Percentiles rank a stretch among this genome's conserved stretches.
These are phyloP conservation scores for Punctoribates punctum DNA, from an alignment of 2,888 invertebrate genomes.

Conservation along the genomic window DNA sequence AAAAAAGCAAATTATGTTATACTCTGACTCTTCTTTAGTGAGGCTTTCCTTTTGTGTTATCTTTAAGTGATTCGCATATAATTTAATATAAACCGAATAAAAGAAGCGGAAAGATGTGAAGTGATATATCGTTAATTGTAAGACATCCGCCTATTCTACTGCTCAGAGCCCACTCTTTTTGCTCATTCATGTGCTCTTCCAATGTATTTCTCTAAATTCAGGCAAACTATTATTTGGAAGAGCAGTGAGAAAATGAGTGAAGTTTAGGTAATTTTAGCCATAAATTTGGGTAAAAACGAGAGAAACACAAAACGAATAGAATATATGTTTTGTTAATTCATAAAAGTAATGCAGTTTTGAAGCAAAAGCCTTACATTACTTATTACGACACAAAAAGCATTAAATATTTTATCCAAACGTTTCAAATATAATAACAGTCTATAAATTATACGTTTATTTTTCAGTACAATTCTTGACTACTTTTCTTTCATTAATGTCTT, in stretches of 20 bases:
- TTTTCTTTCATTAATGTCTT: conserved; percentile 11
- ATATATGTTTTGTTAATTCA: conserved; percentile 29
- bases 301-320: neutral
- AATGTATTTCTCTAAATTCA: neutral
- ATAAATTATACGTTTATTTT: conserved; percentile 16
- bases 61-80: conserved; percentile 21
- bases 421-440: conserved; percentile 4
- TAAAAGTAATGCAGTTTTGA: neutral
- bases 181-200: neutral
- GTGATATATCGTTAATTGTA: conserved; percentile 33
- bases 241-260: neutral
- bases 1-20: conserved; percentile 6
- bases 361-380: neutral
- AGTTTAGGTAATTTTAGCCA: conserved; percentile 8
- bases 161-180: neutral
- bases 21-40: neutral
- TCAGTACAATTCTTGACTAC: neutral
- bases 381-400: conserved; percentile 15
- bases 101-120: conserved; percentile 29
- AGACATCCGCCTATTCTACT: neutral
- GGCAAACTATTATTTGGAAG: neutral
- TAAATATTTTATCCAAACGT: conserved; percentile 26
- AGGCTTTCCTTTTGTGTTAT: neutral
- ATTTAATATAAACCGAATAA: conserved; percentile 22
- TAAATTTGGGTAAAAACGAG: neutral